Conservation (phyloP, 1,140 invertebrate genomes). For the Drosophila eugracilis region DNA sequence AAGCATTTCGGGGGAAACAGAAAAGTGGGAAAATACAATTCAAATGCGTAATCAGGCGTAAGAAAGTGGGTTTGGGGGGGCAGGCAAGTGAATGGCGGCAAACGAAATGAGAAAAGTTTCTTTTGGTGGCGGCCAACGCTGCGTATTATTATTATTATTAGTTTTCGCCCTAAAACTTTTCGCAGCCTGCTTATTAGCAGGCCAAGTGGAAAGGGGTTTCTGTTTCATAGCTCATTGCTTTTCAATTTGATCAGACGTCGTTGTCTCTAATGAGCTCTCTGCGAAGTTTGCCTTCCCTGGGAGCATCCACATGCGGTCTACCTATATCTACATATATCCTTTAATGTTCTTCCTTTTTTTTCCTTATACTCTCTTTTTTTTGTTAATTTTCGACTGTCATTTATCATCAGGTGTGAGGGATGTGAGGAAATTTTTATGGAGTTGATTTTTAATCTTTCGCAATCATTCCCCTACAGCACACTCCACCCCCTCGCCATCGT, state of each 20-base stretch:
- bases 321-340: not conserved
- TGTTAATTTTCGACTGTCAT: constrained; percentile 78
- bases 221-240: constrained; percentile 84
- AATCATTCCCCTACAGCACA: constrained; percentile 58
- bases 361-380: constrained; percentile 9
- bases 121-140: constrained; percentile 37
- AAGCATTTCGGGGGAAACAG: not conserved
- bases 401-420: constrained; percentile 63
- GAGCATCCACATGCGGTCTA: constrained; percentile 12
- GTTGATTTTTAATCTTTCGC: constrained; percentile 84
- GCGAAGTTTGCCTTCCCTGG: constrained; percentile 45
- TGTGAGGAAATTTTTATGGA: constrained; percentile 65
- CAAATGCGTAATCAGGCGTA: constrained; percentile 79
- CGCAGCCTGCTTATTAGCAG: constrained; percentile 47
- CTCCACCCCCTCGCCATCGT: no score
- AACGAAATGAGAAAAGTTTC: constrained; percentile 82
- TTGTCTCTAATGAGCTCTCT: constrained; percentile 79
- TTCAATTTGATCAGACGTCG: constrained; percentile 84
- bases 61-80: not conserved
- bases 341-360: constrained; percentile 2
- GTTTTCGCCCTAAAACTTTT: constrained; percentile 68
- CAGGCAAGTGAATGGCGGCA: constrained; percentile 30
- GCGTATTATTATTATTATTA: constrained; percentile 82
- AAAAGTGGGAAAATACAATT: constrained; percentile 63
- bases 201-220: constrained; percentile 21